Evolutionary conservation across 2,888 invertebrate species (phyloP).

Genomic region (Phytoseiulus persimilis): DNA sequence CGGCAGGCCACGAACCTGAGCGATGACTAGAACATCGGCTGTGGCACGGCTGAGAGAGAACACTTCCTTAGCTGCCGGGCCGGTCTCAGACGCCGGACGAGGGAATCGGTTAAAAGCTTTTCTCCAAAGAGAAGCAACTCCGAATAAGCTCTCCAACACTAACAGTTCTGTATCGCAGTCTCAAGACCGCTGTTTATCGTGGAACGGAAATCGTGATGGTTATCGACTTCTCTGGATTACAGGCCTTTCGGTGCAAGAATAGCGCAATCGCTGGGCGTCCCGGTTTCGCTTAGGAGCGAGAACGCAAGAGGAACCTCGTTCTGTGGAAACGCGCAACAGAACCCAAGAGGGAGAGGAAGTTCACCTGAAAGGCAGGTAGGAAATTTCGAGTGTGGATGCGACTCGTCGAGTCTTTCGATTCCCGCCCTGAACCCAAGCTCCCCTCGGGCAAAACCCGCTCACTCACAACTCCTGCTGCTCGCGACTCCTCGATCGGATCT

Average conservation of each 20-base stretch:
- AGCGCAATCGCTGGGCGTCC: not conserved
- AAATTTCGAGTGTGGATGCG: not conserved
- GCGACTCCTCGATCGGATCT: not conserved
- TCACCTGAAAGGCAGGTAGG: not conserved
- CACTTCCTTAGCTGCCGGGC: not conserved
- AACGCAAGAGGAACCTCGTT: constrained; percentile 24
- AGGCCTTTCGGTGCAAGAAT: constrained; percentile 18
- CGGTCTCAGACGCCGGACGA: not conserved
- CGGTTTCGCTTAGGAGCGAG: not conserved
- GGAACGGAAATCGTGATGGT: not conserved
- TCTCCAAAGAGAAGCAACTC: not conserved
- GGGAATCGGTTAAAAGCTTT: not conserved
- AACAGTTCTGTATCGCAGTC: not conserved
- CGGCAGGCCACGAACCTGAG: not conserved
- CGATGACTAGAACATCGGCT: not conserved
- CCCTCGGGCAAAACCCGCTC: too few relatives aligned
- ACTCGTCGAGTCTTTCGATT: not conserved
- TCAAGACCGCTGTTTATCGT: not conserved
- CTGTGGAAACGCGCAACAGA: constrained; percentile 15
- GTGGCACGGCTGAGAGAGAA: not conserved
- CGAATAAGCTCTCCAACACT: not conserved
- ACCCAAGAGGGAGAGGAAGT: not conserved
- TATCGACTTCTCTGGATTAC: not conserved
- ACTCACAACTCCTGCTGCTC: not conserved
- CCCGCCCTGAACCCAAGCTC: not conserved